Evolutionary conservation across 2,888 invertebrate genomes (phyloP).

Genomic region (Ichneumon xanthorius): DNA sequence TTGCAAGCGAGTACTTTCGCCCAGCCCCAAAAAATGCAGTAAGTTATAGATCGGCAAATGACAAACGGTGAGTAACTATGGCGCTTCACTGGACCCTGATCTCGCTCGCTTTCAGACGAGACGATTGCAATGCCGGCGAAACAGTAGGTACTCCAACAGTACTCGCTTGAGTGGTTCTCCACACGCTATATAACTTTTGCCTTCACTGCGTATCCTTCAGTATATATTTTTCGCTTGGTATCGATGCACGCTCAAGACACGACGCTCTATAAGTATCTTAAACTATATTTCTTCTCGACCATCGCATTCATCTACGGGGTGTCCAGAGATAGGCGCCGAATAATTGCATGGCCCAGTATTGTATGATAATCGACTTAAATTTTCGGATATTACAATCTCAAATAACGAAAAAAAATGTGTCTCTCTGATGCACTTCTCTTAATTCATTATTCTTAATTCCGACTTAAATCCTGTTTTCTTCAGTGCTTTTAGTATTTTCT

Average conservation of each 20-base stretch:
- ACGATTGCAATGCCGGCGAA: conserved; percentile 10
- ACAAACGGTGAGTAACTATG: conserved; percentile 66
- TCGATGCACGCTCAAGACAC: conserved; percentile 14
- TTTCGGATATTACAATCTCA: background rate
- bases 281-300: conserved; percentile 9
- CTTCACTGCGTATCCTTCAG: conserved; percentile 20
- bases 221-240: conserved; percentile 11
- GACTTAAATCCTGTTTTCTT: too few relatives aligned
- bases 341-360: background rate
- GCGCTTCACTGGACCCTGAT: conserved; percentile 21
- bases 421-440: too few relatives aligned
- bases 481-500: too few relatives aligned
- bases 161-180: conserved; percentile 27
- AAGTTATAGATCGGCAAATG: conserved; percentile 74
- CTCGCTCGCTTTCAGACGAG: conserved; percentile 16
- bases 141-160: conserved; percentile 1
- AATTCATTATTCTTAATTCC: too few relatives aligned
- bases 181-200: conserved; percentile 1
- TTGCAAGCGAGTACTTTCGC: conserved; percentile 70
- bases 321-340: background rate
- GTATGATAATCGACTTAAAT: background rate
- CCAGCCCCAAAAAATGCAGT: conserved; percentile 68
- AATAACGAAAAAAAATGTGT: background rate
- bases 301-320: conserved; percentile 18
- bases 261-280: conserved; percentile 3